Conservation (phyloP, 2,888 invertebrate species). For the Drymonia ruficornis region DNA sequence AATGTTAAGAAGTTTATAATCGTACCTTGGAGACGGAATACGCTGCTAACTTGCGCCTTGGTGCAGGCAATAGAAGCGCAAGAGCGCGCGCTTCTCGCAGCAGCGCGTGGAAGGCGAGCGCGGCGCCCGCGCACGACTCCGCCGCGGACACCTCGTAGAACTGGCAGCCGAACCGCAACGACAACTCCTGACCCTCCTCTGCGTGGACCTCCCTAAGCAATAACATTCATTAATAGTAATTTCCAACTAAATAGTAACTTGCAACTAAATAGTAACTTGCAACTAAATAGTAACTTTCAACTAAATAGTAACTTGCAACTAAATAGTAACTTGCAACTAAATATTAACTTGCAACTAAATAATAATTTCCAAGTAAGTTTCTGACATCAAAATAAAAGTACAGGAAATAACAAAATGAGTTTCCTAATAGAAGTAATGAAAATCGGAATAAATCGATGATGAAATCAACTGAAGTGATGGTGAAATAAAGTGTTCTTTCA, state of each 20-base stretch:
- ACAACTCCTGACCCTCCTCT: constrained; percentile 91
- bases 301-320: no score
- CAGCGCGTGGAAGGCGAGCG: constrained; percentile 91
- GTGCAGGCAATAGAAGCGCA: constrained; percentile 87
- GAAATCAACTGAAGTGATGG: no score
- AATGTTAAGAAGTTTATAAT: not conserved
- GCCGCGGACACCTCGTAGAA: constrained; percentile 95
- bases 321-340: no score
- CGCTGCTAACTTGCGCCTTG: constrained; percentile 89
- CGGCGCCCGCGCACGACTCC: constrained; percentile 92
- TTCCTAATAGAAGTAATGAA: not conserved
- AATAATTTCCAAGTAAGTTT: no score
- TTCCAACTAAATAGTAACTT: no score
- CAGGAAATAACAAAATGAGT: no score
- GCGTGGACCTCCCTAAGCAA: constrained; percentile 89
- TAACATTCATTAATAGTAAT: not conserved
- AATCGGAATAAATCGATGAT: not conserved
- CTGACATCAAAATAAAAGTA: no score
- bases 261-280: no score
- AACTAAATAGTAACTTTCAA: no score
- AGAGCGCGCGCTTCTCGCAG: constrained; percentile 91
- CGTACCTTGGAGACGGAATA: constrained; percentile 90
- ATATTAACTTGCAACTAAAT: no score
- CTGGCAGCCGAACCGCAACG: constrained; percentile 91
- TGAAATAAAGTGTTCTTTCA: no score